phyloP scores from a whole-genome alignment of 1,140 invertebrate genomes.

The Sycobia sp. region DNA sequence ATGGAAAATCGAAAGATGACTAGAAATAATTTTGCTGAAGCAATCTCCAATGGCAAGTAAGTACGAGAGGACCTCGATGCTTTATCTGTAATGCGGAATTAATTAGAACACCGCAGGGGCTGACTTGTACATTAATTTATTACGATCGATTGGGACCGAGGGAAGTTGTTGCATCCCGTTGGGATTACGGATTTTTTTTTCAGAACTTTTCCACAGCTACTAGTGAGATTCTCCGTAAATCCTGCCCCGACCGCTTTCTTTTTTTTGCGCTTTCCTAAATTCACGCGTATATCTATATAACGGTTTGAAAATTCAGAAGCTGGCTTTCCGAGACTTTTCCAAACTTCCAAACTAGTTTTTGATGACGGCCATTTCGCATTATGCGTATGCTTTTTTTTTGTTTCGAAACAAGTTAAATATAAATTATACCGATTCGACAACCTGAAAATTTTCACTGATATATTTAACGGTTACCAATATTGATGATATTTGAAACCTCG shows the following conservation, averaged over 20 bases:
- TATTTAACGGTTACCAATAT: no score
- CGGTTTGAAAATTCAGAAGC: no score
- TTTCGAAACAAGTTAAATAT: no score
- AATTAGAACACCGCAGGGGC: conserved; percentile 48
- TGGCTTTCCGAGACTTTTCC: no score
- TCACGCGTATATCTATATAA: not conserved
- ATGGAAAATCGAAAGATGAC: no score
- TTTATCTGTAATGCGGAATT: conserved; percentile 48
- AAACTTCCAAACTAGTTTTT: no score
- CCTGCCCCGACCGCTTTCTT: not conserved
- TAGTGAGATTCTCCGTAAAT: conserved; percentile 12
- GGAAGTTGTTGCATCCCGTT: conserved; percentile 35
- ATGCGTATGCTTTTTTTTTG: no score
- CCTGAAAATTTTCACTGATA: no score
- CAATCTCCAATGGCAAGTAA: conserved; percentile 37
- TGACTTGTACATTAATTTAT: conserved; percentile 46
- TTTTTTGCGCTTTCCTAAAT: not conserved
- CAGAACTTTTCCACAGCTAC: conserved; percentile 46
- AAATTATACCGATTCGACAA: no score
- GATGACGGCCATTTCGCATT: no score
- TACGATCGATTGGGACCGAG: conserved; percentile 40
- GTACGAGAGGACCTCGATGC: conserved; percentile 33
- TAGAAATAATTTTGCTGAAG: no score
- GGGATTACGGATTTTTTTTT: conserved; percentile 38
- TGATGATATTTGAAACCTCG: no score